Percentiles rank a stretch among this genome's conserved stretches.
These are phyloP conservation scores for Lepidochrysops patricia DNA, from an alignment of 2,888 invertebrate genomes.

Conservation along the genomic window DNA sequence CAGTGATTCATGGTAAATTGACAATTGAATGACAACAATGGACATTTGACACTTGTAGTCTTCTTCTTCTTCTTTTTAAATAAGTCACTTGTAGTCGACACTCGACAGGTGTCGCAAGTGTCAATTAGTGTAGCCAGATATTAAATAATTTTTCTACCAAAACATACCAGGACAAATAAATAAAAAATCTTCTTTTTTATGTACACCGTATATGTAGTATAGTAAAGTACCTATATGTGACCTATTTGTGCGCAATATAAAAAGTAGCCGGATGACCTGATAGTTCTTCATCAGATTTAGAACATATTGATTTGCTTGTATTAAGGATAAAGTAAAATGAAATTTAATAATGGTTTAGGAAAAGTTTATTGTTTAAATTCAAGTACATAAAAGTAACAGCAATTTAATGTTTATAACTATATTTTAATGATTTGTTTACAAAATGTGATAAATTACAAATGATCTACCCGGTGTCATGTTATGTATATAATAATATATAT, in stretches of 20 bases:
- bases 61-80: no score
- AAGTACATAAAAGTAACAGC: constrained; percentile 55
- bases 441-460: constrained; percentile 35
- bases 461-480: constrained; percentile 26
- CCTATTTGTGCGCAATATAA: no score
- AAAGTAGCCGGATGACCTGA: no score
- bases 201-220: no score
- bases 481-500: neutral
- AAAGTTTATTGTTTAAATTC: constrained; percentile 64
- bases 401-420: constrained; percentile 32
- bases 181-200: no score
- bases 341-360: constrained; percentile 35
- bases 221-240: no score
- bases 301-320: no score
- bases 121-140: neutral
- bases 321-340: constrained; percentile 17
- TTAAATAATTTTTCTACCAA: neutral
- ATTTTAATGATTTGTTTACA: constrained; percentile 33
- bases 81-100: no score
- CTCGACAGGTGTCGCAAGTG: no score
- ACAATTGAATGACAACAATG: neutral
- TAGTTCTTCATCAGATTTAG: no score
- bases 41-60: neutral
- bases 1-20: neutral
- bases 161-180: no score